Base-by-base conservation (phyloP, 53 echinoderm and acorn worm species). In the Stichopus horrens region DNA sequence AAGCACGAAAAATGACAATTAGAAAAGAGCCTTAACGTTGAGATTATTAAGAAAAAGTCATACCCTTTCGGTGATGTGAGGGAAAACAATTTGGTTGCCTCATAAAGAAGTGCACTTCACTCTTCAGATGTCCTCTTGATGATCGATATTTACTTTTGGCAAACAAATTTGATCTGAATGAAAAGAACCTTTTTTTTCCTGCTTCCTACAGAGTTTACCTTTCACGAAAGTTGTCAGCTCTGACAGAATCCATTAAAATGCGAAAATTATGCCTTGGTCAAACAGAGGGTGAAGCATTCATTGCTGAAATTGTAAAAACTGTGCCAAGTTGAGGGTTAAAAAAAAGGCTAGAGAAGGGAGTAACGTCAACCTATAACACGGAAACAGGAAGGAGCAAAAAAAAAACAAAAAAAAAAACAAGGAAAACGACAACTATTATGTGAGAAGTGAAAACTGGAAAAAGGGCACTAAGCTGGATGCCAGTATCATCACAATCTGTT, bases 121-220 rank as follows among this genome's bases (percentile, higher is more conserved):
- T 63, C 63, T 13, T 13, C 10, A 13, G 10, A 10, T 63, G 11
- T 63, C 52, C 23, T 10, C 19, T 21, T 54, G 52, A 79, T 79
- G 79, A 55, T 55, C 79, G 54, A 79, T 79, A 79, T 79, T 79
- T 79, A 79, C 55, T 55, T 79, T 55, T 55, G 55, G 55, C 79
- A 79, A 79, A 79, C 53, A 79, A 79, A 19, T 79, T 79, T 5
- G 5, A 8, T n/a, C 52, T 19, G 63, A 63, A 16, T 37, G 16
- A 63, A 63, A 79, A 79, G 79, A 16, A 79, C 79, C 37, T 79
- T 54, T 79, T 79, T 79, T 16, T 37, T 37, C 16, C 52, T 55
- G 54, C 79, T 54, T 79, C 79, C 79, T 18, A 79, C 79, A 53
- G 19, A 79, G 79, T 54, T 79, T 79, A 55, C 54, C n/a, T 19